Evolutionary conservation across 2,888 invertebrate species (phyloP), one percentile per base, ranked within the genome.

Genomic region (Sarcophaga subvicina): DNA sequence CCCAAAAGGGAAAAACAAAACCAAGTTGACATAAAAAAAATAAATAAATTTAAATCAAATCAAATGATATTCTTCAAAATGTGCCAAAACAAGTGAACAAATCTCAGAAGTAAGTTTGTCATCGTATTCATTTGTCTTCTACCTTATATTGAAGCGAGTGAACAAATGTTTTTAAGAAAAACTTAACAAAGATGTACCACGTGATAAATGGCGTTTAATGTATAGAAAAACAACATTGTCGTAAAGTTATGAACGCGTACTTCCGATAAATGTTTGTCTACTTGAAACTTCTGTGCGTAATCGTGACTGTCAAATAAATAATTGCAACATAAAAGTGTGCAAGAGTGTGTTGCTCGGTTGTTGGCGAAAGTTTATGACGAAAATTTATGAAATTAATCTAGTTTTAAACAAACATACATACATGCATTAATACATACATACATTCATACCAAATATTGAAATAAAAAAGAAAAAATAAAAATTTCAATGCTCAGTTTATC

Each of bases 271-370:
- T 71, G 49, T 54, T 71, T 72, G 37, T 60, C 37, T 59, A 14
- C 20, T 72, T 17, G 54, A 69, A 59, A 49, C 14, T n/a, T 49
- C 25, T 37, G n/a, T 25, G 70, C 54, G 54, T 54, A 71, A 54
- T 70, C 54, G n/a, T 59, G 27, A 71, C 17, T 71, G 3, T 27
- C n/a, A n/a, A 22, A 54, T 37, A 70, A 17, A 54, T 17, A 17
- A 14, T 54, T 54, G 12, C 17, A 54, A 54, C 1, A 14, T 54
- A 17, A 54, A 54, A 54, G 54, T 12, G 54, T 54, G 54, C 54
- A 1, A 54, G 54, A 69, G 69, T n/a, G 20, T 69, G 20, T 22
- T 3, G 4, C 1, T 54, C 17, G 14, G 54, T 54, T 54, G 14
- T 54, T 54, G 3, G 54, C 12, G 4, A 54, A 54, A 54, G 3